Percentiles rank a stretch among this genome's conserved stretches.
Conservation (phyloP, 1,140 invertebrate species). For the Scaptodrosophila lebanonensis region DNA sequence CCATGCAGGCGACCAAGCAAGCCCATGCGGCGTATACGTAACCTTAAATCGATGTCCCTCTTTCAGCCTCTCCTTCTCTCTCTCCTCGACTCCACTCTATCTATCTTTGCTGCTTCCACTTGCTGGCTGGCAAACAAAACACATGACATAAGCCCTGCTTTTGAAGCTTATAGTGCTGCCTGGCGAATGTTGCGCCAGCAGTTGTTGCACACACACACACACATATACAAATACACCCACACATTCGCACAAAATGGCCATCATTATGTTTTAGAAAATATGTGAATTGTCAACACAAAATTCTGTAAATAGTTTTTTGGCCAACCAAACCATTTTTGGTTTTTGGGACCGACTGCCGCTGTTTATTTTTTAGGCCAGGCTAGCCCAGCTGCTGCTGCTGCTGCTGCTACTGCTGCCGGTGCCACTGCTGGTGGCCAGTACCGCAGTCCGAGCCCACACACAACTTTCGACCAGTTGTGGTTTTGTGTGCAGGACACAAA, state of each 20-base stretch:
- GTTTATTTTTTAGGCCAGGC: neutral
- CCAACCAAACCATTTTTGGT: conserved; percentile 47
- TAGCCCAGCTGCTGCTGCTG: conserved; percentile 33
- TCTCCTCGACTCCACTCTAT: too few relatives aligned
- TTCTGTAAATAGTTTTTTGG: conserved; percentile 73
- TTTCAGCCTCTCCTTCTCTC: too few relatives aligned
- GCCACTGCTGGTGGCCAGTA: neutral
- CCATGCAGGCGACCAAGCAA: too few relatives aligned
- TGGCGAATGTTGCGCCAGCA: conserved; percentile 63
- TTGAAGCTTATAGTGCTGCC: conserved; percentile 28
- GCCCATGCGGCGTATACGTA: conserved; percentile 73
- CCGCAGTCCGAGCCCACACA: conserved; percentile 7
- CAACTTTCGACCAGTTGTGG: conserved; percentile 68
- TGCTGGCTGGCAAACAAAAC: conserved; percentile 8
- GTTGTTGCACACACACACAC: conserved; percentile 21
- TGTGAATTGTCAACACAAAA: conserved; percentile 76
- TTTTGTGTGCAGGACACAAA: conserved; percentile 35
- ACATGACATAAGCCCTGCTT: conserved; percentile 10
- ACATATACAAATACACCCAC: neutral
- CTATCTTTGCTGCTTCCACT: conserved; percentile 29
- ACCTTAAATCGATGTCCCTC: conserved; percentile 65
- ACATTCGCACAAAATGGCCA: conserved; percentile 33
- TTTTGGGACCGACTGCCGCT: neutral
- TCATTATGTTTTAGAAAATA: conserved; percentile 76
- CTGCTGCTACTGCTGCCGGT: conserved; percentile 7